Evolutionary conservation across 2,113 vertebrate genomes (phyloP).

Genomic region (Ochotona curzoniae): DNA sequence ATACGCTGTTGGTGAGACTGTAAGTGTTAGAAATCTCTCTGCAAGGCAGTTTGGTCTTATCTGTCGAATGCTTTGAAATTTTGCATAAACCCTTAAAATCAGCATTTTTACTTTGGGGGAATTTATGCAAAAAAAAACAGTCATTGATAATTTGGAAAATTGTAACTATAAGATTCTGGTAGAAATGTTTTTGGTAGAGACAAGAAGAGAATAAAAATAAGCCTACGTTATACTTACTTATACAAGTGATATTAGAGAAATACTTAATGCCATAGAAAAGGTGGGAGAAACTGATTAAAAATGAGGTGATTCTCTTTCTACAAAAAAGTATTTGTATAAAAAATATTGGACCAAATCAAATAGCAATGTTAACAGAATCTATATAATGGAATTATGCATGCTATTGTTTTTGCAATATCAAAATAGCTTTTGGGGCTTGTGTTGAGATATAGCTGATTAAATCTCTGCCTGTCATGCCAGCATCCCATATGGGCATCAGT

Average conservation of each 20-base stretch:
- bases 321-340: neutral
- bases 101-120: slow-evolving; percentile 66
- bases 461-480: no score
- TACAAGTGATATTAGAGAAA: slow-evolving; percentile 60
- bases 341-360: slow-evolving; percentile 47
- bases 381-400: neutral
- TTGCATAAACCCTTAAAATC: slow-evolving; percentile 67
- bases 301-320: slow-evolving; percentile 1
- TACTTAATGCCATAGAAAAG: slow-evolving; percentile 59
- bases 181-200: slow-evolving; percentile 62
- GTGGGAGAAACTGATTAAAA: slow-evolving; percentile 48
- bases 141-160: slow-evolving; percentile 64
- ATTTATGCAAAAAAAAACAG: slow-evolving; percentile 69
- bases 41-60: slow-evolving; percentile 65
- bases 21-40: slow-evolving; percentile 70
- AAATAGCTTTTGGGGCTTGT: neutral
- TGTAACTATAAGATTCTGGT: slow-evolving; percentile 64
- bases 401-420: neutral
- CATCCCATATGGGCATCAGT: no score
- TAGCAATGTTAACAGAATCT: slow-evolving; percentile 19
- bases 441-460: no score
- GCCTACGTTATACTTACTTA: slow-evolving; percentile 62
- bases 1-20: slow-evolving; percentile 54
- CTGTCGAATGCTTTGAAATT: slow-evolving; percentile 57
- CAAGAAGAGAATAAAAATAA: slow-evolving; percentile 64